Conservation (phyloP, 2,888 invertebrate species). For the Chydorus sphaericus region DNA sequence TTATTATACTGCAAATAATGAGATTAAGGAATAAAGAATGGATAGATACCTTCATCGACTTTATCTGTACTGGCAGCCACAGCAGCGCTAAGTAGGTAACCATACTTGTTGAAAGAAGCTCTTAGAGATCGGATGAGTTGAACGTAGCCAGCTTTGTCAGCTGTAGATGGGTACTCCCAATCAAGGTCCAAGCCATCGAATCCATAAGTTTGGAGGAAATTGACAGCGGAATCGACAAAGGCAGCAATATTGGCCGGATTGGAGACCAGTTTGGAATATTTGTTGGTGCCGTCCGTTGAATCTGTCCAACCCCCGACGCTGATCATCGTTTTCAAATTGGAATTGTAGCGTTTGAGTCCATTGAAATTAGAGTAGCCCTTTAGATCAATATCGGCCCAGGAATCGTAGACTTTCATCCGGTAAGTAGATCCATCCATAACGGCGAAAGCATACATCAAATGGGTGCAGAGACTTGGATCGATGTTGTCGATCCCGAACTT, state of each 20-base stretch:
- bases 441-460: slow-evolving; percentile 29
- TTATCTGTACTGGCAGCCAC: not conserved
- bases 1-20: not conserved
- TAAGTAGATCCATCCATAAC: slow-evolving; percentile 23
- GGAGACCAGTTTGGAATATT: slow-evolving; percentile 8
- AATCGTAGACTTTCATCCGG: slow-evolving; percentile 20
- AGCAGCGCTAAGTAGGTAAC: slow-evolving; percentile 9
- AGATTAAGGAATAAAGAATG: not conserved
- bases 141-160: slow-evolving; percentile 13
- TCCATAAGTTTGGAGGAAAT: slow-evolving; percentile 7
- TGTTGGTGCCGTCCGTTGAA: slow-evolving; percentile 18
- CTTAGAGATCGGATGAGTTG: slow-evolving; percentile 7
- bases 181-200: slow-evolving; percentile 14
- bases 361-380: slow-evolving; percentile 18
- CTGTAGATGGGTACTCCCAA: slow-evolving; percentile 10
- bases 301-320: slow-evolving; percentile 33
- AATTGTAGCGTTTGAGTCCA: slow-evolving; percentile 25
- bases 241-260: not conserved
- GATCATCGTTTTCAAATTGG: slow-evolving; percentile 28
- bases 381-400: slow-evolving; percentile 21
- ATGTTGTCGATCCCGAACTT: slow-evolving; percentile 22
- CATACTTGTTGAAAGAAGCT: not conserved
- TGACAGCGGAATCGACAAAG: not conserved
- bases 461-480: slow-evolving; percentile 27
- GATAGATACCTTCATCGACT: not conserved